Conservation (phyloP, 2,888 invertebrate genomes). For the Zaprionus obscuricornis region DNA sequence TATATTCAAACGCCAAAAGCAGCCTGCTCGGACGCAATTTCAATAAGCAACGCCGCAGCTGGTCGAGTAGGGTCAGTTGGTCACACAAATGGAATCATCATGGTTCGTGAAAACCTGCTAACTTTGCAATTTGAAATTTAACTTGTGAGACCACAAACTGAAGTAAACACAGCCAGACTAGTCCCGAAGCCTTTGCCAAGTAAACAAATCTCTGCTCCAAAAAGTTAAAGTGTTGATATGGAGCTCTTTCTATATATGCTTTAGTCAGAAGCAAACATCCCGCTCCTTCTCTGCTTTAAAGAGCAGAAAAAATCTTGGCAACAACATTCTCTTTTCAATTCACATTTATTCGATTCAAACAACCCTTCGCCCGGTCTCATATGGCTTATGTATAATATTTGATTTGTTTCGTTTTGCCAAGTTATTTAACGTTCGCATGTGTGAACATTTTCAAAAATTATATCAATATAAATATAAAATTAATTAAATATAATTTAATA, state of each 20-base stretch:
- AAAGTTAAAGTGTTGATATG: slow-evolving; percentile 58
- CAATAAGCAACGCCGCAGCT: slow-evolving; percentile 64
- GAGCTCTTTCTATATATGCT: slow-evolving; percentile 19
- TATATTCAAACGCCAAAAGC: slow-evolving; percentile 63
- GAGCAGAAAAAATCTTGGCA: slow-evolving; percentile 25
- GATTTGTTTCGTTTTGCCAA: slow-evolving; percentile 41
- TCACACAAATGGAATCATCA: slow-evolving; percentile 68
- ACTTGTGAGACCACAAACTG: slow-evolving; percentile 57
- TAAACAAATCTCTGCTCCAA: slow-evolving; percentile 29
- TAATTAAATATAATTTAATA: too few species aligned
- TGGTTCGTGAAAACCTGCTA: slow-evolving; percentile 50
- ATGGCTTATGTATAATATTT: slow-evolving; percentile 56
- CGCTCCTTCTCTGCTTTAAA: too few species aligned
- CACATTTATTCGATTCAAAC: slow-evolving; percentile 29
- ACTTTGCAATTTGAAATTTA: slow-evolving; percentile 74
- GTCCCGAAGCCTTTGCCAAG: slow-evolving; percentile 9
- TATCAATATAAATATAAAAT: too few species aligned
- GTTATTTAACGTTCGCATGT: slow-evolving; percentile 46
- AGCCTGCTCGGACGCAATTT: slow-evolving; percentile 43
- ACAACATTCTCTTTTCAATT: slow-evolving; percentile 37
- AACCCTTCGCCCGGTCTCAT: slow-evolving; percentile 27
- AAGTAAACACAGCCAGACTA: slow-evolving; percentile 50
- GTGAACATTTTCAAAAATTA: slow-evolving; percentile 39
- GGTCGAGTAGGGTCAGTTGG: slow-evolving; percentile 49
- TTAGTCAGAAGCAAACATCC: slow-evolving; percentile 9